Conservation (phyloP, 1,140 invertebrate species). For the Hylaeus anthracinus region DNA sequence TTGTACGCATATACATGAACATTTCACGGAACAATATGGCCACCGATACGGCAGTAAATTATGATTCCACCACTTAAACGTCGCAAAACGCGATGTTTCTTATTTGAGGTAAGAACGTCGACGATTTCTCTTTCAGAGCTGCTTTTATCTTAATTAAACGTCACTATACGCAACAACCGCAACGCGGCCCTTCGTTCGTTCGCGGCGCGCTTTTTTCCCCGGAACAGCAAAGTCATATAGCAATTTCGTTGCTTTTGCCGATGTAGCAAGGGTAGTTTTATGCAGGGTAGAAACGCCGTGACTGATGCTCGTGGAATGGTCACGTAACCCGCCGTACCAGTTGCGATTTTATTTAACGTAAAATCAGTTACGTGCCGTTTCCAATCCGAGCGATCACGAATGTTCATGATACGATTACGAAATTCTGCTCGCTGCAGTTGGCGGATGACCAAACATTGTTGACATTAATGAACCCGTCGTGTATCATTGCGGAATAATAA, state of each 20-base stretch:
- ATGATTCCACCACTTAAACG: background rate
- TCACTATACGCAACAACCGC: conserved; percentile 39
- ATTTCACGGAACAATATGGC: background rate
- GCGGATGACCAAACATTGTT: background rate
- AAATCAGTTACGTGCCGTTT: conserved; percentile 34
- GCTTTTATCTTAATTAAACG: conserved; percentile 67
- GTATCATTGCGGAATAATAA: background rate
- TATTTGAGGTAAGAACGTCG: background rate
- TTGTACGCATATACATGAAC: background rate
- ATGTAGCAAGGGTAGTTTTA: conserved; percentile 23
- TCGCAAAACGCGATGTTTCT: background rate
- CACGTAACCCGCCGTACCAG: background rate
- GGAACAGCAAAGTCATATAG: conserved; percentile 28
- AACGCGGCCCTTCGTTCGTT: conserved; percentile 3
- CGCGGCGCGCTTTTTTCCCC: conserved; percentile 21
- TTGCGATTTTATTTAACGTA: conserved; percentile 40
- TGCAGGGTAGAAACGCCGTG: conserved; percentile 3
- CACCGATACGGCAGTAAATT: background rate
- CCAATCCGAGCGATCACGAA: conserved; percentile 1
- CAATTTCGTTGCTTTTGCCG: conserved; percentile 29
- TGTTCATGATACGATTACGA: conserved; percentile 31
- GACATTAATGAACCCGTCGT: background rate
- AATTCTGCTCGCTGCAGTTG: background rate
- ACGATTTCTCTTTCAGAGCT: conserved; percentile 40
- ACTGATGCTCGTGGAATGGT: conserved; percentile 10